phyloP scores from a whole-genome alignment of 2,888 invertebrate species.

The Thelaira solivaga region DNA sequence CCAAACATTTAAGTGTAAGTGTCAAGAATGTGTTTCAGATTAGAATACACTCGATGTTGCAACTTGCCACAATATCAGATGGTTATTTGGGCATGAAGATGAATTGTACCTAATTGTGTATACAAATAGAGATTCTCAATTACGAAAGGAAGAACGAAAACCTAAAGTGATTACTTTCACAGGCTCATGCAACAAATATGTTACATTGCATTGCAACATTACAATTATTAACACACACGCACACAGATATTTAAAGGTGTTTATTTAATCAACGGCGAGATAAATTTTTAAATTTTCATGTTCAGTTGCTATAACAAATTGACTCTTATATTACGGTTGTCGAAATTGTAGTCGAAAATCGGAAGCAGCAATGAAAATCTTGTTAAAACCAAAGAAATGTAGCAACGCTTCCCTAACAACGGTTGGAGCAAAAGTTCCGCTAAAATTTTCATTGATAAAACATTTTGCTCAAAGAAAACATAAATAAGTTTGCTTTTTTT shows the following conservation, averaged over 20 bases:
- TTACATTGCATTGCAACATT: slow-evolving; percentile 18
- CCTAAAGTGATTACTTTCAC: slow-evolving; percentile 56
- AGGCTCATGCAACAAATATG: slow-evolving; percentile 26
- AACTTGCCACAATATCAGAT: slow-evolving; percentile 43
- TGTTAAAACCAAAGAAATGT: too few species aligned
- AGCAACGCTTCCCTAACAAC: too few species aligned
- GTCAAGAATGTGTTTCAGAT: slow-evolving; percentile 58
- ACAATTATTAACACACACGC: not conserved
- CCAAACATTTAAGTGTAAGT: slow-evolving; percentile 56
- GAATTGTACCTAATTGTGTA: slow-evolving; percentile 55
- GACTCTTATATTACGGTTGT: too few species aligned
- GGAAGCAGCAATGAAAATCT: too few species aligned
- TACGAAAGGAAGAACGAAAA: slow-evolving; percentile 13
- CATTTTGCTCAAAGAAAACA: too few species aligned
- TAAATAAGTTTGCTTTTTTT: too few species aligned
- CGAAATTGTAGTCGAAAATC: too few species aligned
- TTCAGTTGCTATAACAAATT: too few species aligned
- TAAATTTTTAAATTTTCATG: too few species aligned
- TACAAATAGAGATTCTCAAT: slow-evolving; percentile 47
- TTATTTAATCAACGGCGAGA: not conserved
- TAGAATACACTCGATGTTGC: slow-evolving; percentile 33
- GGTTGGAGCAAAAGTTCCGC: too few species aligned
- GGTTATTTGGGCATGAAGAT: slow-evolving; percentile 17
- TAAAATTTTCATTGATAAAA: too few species aligned
- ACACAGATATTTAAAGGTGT: slow-evolving; percentile 1